phyloP scores from a whole-genome alignment of 1,140 invertebrate species.

The Dinoponera quadriceps region DNA sequence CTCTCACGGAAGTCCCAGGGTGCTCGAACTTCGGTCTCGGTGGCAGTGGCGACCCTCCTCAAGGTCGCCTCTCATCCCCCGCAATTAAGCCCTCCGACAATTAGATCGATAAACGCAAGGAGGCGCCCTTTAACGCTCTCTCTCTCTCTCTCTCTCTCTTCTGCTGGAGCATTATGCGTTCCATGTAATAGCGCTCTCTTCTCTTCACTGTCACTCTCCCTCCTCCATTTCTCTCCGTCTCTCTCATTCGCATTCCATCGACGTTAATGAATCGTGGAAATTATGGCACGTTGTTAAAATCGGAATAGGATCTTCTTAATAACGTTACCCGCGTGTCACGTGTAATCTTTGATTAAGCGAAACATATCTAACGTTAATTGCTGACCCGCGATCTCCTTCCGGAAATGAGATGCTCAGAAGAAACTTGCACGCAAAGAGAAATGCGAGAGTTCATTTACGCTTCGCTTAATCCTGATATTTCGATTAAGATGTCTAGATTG shows the following conservation, averaged over 20 bases:
- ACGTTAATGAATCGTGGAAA: slow-evolving; percentile 50
- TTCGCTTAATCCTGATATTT: too few species aligned
- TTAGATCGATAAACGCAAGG: slow-evolving; percentile 79
- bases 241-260: slow-evolving; percentile 26
- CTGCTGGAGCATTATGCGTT: slow-evolving; percentile 37
- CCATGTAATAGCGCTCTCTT: slow-evolving; percentile 38
- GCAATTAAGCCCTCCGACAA: slow-evolving; percentile 79
- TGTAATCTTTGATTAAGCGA: slow-evolving; percentile 48
- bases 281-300: slow-evolving; percentile 52
- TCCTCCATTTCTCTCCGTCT: slow-evolving; percentile 17
- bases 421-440: neutral
- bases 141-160: slow-evolving; percentile 3
- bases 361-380: neutral
- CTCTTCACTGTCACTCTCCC: slow-evolving; percentile 21
- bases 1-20: slow-evolving; percentile 78
- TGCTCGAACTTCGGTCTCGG: slow-evolving; percentile 71
- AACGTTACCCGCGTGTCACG: neutral
- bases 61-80: slow-evolving; percentile 77
- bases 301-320: slow-evolving; percentile 45
- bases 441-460: too few species aligned
- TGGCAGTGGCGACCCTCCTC: slow-evolving; percentile 66
- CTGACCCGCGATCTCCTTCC: neutral
- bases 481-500: too few species aligned
- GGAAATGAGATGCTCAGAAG: neutral
- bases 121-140: slow-evolving; percentile 51